Evolutionary conservation across 1,140 invertebrate species (phyloP).

Genomic region (Episyrphus balteatus): DNA sequence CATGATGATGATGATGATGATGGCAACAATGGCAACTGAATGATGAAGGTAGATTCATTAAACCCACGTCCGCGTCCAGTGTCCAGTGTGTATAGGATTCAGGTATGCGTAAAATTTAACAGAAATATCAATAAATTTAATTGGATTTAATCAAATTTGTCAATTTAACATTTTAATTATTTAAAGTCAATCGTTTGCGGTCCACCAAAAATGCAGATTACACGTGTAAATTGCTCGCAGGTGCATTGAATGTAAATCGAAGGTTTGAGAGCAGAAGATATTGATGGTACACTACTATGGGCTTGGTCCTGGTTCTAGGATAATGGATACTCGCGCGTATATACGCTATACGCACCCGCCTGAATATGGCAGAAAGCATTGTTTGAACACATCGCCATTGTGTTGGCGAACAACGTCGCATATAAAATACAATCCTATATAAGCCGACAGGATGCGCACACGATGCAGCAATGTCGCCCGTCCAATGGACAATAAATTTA

Average conservation of each 20-base stretch:
- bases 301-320: too few relatives aligned
- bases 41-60: too few relatives aligned
- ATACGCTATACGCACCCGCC: neutral
- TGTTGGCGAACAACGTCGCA: neutral
- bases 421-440: neutral
- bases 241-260: too few relatives aligned
- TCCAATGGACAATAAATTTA: conserved; percentile 5
- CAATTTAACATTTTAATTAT: conserved; percentile 7
- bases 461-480: neutral
- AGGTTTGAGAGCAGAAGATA: neutral
- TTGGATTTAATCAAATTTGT: conserved; percentile 7
- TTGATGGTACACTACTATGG: too few relatives aligned
- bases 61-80: too few relatives aligned
- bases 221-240: conserved; percentile 1
- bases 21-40: too few relatives aligned
- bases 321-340: too few relatives aligned
- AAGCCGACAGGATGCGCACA: neutral
- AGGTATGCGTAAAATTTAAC: too few relatives aligned
- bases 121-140: conserved; percentile 2
- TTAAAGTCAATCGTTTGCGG: conserved; percentile 7
- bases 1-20: too few relatives aligned
- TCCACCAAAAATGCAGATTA: conserved; percentile 1
- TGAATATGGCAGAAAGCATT: neutral
- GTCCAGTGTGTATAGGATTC: too few relatives aligned
- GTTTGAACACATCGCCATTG: too few relatives aligned